Evolutionary conservation across 23 tunicate species (phyloP), one percentile per base, ranked within the genome.

Genomic region (Styela clava): DNA sequence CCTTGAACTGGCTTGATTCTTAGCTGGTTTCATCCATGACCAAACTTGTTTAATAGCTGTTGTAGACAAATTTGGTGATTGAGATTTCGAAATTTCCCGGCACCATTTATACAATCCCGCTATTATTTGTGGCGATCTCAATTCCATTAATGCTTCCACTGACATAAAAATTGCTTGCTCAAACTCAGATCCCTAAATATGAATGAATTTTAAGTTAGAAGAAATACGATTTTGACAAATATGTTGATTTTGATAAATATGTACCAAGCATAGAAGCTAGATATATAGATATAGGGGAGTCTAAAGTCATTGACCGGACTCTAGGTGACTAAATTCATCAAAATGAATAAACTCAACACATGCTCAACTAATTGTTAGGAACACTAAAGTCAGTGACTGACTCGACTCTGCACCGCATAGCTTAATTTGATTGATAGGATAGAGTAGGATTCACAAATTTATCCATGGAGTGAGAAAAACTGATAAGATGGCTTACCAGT

Each of bases 11-110:
- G 81, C 81, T 29, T 76, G 81, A 52, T 52, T 76, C 65, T 86
- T 91, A 20, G 98, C 89, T 9, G 88, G 84, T 69, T 85, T 93
- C 83, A 93, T 84, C 98, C 98, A 93, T 0, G 89, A 81, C 88
- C 91, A 86, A 73, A 82, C 79, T 37, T 82, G 83, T 52, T 91
- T 91, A 9, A 37, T 25, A 25, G 81, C 0, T 12, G 65, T 20
- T 35, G 81, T 37, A 21, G 56, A 27, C 21, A 37, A 25, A 56
- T 27, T 37, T n/a, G 51, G 25, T 24, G 36, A 31, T 24, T 76
- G 81, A 51, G 69, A 63, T 18, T 87, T 85, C 1, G 85, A 77
- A 18, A 91, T 33, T 0, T 83, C 91, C 25, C 91, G 85, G 62
- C 91, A 91, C 89, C 89, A 87, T 28, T 87, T 84, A 52, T 87